Percentiles rank a stretch among this genome's conserved stretches.
phyloP scores from a whole-genome alignment of 2,113 vertebrate species.

The Melierax canorus region DNA sequence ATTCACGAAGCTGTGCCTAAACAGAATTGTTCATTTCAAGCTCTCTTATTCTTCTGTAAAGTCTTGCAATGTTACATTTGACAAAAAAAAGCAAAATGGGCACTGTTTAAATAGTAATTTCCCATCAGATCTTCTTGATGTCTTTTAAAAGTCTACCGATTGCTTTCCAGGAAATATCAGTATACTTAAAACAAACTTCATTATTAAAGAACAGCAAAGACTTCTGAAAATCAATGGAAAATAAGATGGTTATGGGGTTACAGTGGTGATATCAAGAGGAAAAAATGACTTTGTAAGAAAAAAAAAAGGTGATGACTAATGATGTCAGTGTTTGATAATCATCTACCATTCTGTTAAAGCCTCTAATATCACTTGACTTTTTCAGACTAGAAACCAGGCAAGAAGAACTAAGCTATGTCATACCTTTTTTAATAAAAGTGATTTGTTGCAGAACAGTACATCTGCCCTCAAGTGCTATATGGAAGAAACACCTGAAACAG shows the following conservation, averaged over 20 bases:
- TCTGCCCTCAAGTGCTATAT: background rate
- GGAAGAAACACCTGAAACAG: background rate
- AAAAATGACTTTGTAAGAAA: background rate
- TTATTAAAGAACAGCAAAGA: background rate
- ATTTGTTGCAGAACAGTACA: background rate
- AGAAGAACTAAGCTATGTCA: background rate
- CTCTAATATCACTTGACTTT: background rate
- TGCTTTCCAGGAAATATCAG: background rate
- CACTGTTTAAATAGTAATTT: background rate
- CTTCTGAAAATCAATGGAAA: background rate
- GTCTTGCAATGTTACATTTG: background rate
- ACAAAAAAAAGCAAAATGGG: background rate
- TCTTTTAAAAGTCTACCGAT: background rate
- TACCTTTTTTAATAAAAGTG: background rate
- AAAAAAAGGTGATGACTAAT: background rate
- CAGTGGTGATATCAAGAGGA: background rate
- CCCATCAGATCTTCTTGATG: background rate
- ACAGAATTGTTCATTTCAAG: background rate
- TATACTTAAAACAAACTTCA: background rate
- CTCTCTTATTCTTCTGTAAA: background rate
- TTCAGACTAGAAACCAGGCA: background rate
- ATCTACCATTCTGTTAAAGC: background rate
- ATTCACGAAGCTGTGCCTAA: background rate
- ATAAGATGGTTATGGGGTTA: background rate
- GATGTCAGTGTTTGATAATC: background rate